Percentiles rank a stretch among this genome's conserved stretches.
Evolutionary conservation across 1,140 invertebrate species (phyloP).

Genomic region (Andricus grossulariae): DNA sequence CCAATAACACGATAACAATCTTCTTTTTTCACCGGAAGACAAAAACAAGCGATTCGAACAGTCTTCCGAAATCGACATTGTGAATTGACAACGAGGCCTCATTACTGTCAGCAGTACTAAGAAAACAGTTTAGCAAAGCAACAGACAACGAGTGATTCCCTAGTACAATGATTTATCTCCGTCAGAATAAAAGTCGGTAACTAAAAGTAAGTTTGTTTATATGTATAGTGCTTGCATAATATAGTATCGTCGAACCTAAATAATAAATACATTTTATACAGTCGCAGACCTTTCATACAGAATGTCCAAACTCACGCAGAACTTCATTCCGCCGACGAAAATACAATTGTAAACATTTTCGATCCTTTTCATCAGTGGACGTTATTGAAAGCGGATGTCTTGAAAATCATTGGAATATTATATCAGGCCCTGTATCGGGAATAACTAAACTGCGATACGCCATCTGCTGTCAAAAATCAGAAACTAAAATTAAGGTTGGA

Average conservation of each 20-base stretch:
- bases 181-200: slow-evolving; percentile 68
- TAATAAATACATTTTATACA: slow-evolving; percentile 77
- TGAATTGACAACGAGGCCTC: slow-evolving; percentile 34
- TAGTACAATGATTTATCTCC: slow-evolving; percentile 55
- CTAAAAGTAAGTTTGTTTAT: slow-evolving; percentile 69
- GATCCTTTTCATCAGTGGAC: no score
- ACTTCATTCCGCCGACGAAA: slow-evolving; percentile 44
- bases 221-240: slow-evolving; percentile 67
- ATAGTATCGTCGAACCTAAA: slow-evolving; percentile 74
- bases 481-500: no score
- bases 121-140: slow-evolving; percentile 32
- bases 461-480: no score
- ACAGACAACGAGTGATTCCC: slow-evolving; percentile 30
- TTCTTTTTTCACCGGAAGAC: not conserved
- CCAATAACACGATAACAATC: slow-evolving; percentile 16
- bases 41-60: not conserved
- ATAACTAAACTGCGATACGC: no score
- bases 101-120: slow-evolving; percentile 9
- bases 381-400: not conserved
- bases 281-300: slow-evolving; percentile 72
- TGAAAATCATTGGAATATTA: not conserved
- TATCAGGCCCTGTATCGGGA: no score
- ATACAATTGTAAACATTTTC: no score
- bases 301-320: slow-evolving; percentile 59
- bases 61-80: slow-evolving; percentile 13